Evolutionary conservation across 37 sponge, comb jelly and placozoan species (phyloP), one percentile per base, ranked within the genome.

Genomic region (Oscarella lobularis): DNA sequence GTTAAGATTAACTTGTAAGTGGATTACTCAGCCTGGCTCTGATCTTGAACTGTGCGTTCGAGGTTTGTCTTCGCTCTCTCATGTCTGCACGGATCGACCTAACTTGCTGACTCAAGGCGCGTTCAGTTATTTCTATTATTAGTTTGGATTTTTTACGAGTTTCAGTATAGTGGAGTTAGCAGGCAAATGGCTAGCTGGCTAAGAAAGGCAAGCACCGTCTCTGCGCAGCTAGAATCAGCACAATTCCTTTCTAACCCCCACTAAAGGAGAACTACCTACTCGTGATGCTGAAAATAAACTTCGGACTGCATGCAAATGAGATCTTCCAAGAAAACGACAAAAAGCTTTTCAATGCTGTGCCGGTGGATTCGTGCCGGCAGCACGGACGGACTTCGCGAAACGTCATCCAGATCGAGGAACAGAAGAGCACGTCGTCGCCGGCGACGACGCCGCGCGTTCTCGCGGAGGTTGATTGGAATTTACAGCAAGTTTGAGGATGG

Each of bases 301-400:
- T 14, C 71, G 33, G 6, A 32, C 6, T 14, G 71, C 71, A 5
- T 32, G 71, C 31, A 31, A 34, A n/a, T 5, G 4, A 4, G 5
- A 32, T 5, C 31, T 68, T 14, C 31, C 71, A 4, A 20, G 71
- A n/a, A n/a, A 5, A 14, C 71, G 31, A 14, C 33, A 32, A 68
- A 75, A 33, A 38, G 86, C 40, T 92, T 92, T 67, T 87, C 92
- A 20, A 9, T 85, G 39, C 77, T 88, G 3, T 83, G 88, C 30
- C 81, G 81, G 14, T 90, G 90, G 84, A 34, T 68, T 5, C 6
- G 4, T 5, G 35, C 6, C 5, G 71, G 71, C 6, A 34, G 35
- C 5, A 20, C 9, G 20, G 29, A 34, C 31, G 71, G 6, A 4
- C 74, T 72, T 38, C 71, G 2, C 1, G 2, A 30, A 1, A 33